Conservation (phyloP, 30 jellyfish, hydroid and myxozoan genomes). For the Clytia hemisphaerica region DNA sequence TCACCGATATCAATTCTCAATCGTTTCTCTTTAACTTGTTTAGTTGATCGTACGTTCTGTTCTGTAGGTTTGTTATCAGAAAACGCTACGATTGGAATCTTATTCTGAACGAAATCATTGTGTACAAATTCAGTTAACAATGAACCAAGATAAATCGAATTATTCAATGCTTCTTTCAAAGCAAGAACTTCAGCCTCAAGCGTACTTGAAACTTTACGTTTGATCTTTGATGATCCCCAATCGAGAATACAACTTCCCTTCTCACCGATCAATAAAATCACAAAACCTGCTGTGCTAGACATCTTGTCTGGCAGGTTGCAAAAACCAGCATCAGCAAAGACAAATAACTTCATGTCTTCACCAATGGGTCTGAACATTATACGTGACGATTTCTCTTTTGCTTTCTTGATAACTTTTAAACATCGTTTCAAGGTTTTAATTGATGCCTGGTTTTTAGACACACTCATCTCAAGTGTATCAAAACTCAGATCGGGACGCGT, state of each 20-base stretch:
- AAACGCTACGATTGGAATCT: conserved; percentile 1
- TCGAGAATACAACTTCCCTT: not conserved
- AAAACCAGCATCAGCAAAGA: not conserved
- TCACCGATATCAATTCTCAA: conserved; percentile 9
- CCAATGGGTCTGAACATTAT: not conserved
- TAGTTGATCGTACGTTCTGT: conserved; percentile 7
- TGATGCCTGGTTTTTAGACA: conserved; percentile 5
- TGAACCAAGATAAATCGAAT: not conserved
- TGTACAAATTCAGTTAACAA: not conserved
- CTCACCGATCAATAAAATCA: conserved; percentile 2
- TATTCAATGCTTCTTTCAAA: conserved; percentile 6
- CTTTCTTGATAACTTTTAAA: not conserved
- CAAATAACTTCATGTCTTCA: not conserved
- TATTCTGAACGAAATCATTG: conserved; percentile 6
- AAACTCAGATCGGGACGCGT: conserved; percentile 29
- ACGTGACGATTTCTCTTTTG: not conserved
- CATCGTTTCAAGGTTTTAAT: not conserved
- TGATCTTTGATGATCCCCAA: conserved; percentile 14
- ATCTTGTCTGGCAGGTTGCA: conserved; percentile 6
- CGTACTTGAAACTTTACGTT: conserved; percentile 6
- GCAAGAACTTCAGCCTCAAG: conserved; percentile 13
- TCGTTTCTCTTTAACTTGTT: conserved; percentile 12
- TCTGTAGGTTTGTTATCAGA: conserved; percentile 4
- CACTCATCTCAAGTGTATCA: conserved; percentile 1
- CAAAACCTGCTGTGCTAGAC: conserved; percentile 8